Conservation (phyloP, 2,113 vertebrate genomes). For the Polyodon spathula region DNA sequence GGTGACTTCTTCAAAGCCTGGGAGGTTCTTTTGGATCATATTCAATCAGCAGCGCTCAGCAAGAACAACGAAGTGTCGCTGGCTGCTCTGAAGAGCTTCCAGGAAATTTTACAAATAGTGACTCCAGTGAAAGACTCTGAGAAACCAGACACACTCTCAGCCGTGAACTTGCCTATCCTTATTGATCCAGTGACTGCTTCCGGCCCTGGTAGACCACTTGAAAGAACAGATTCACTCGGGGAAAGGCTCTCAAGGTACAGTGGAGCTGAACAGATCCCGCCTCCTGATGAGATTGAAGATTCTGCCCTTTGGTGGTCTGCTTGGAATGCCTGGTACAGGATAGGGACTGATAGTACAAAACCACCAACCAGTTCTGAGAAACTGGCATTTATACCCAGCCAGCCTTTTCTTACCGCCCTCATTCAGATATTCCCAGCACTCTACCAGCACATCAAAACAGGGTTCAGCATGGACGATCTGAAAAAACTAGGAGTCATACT, state of each 20-base stretch:
- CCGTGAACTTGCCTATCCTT: constrained; percentile 73
- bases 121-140: constrained; percentile 81
- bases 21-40: constrained; percentile 95
- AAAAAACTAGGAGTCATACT: constrained; percentile 87
- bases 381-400: constrained; percentile 89
- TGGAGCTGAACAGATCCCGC: constrained; percentile 50
- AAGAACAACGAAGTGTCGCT: constrained; percentile 97
- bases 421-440: constrained; percentile 95
- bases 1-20: constrained; percentile 95
- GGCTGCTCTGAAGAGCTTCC: constrained; percentile 94
- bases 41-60: constrained; percentile 94
- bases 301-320: constrained; percentile 94
- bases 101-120: constrained; percentile 95
- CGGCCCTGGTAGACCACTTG: constrained; percentile 71
- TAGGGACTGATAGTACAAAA: constrained; percentile 86
- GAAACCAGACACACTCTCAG: constrained; percentile 68
- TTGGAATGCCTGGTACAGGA: constrained; percentile 92
- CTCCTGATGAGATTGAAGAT: constrained; percentile 86
- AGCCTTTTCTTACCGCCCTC: constrained; percentile 94
- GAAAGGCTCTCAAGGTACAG: constrained; percentile 75
- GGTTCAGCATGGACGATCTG: constrained; percentile 95
- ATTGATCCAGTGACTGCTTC: constrained; percentile 71
- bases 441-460: constrained; percentile 90
- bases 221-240: constrained; percentile 80
- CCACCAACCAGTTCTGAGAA: constrained; percentile 75